Evolutionary conservation across 1,140 invertebrate genomes (phyloP), one percentile per base, ranked within the genome.

Genomic region (Scaptomyza graminum): DNA sequence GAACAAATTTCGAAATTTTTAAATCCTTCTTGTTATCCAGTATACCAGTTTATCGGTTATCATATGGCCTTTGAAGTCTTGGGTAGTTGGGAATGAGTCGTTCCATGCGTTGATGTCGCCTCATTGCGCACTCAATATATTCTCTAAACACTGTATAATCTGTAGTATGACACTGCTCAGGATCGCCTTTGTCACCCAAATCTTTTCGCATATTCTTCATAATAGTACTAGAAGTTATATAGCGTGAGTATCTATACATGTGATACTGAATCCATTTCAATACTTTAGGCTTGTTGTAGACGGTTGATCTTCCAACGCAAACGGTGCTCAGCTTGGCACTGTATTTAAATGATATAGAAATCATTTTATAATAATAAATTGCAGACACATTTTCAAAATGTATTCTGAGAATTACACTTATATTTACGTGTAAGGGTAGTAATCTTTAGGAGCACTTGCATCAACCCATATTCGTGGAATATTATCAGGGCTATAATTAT

Each of bases 201-300:
- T 12, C 37, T 7, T 2, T 8, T 0, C 70, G 47, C 5, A 73
- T 18, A 6, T 50, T 37, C 0, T 25, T 2, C 22, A 47, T 12
- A 12, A 70, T 37, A 1, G 25, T 22, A 22, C 1, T 2, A 22
- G 18, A 1, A 1, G 2, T 12, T 2, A 52, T 25, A 5, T 12
- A 9, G 1, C 5, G 0, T 5, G 4, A 1, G 1, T 5, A 31
- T 34, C 31, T 18, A 7, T 51, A 34, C 8, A 34, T 15, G 3
- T 18, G 4, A 2, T 31, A 0, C 1, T 0, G 2, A 4, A 65
- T 9, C 52, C 52, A 71, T 0, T 0, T 0, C 5, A 1, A 0
- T 0, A 65, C 8, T 2, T 7, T 25, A 2, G 52, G 46, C 3
- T 1, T n/a, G 15, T 72, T 67, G 22, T 61, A 61, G n/a, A 72